Evolutionary conservation across 2,888 invertebrate species (phyloP).

Genomic region (Calephelis perditalis): DNA sequence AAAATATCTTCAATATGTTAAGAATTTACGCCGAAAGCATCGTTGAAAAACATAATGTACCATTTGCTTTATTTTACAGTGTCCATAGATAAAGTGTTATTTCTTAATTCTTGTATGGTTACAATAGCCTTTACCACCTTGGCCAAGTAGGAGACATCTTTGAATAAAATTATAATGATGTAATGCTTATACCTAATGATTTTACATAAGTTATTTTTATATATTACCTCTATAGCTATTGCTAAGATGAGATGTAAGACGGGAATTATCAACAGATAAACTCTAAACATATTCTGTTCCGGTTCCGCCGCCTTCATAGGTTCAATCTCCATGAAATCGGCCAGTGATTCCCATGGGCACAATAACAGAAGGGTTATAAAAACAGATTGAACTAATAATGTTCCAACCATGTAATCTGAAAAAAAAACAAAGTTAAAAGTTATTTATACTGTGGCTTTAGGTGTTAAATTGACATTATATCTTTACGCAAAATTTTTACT

Average conservation of each 20-base stretch:
- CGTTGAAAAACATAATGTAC: too few species aligned
- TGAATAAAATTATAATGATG: too few species aligned
- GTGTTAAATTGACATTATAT: not conserved
- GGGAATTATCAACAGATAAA: slow-evolving; percentile 78
- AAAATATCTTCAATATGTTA: too few species aligned
- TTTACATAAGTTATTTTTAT: not conserved
- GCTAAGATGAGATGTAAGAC: slow-evolving; percentile 77
- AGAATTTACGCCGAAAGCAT: too few species aligned
- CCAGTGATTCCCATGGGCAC: slow-evolving; percentile 71
- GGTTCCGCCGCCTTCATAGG: slow-evolving; percentile 42
- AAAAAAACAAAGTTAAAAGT: slow-evolving; percentile 15
- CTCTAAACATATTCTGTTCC: slow-evolving; percentile 70
- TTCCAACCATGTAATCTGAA: slow-evolving; percentile 79
- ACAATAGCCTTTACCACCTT: too few species aligned
- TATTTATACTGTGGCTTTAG: not conserved
- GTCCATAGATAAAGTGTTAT: too few species aligned
- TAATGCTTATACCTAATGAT: too few species aligned
- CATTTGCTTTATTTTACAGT: too few species aligned
- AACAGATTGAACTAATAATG: slow-evolving; percentile 73
- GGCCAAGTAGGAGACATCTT: too few species aligned
- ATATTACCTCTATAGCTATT: slow-evolving; percentile 79
- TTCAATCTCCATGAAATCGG: slow-evolving; percentile 77
- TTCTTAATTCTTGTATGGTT: too few species aligned
- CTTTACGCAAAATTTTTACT: slow-evolving; percentile 7
- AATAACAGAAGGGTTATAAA: slow-evolving; percentile 78